Base-by-base conservation (phyloP, 2,113 vertebrate genomes). In the Rhinolophus sinicus region DNA sequence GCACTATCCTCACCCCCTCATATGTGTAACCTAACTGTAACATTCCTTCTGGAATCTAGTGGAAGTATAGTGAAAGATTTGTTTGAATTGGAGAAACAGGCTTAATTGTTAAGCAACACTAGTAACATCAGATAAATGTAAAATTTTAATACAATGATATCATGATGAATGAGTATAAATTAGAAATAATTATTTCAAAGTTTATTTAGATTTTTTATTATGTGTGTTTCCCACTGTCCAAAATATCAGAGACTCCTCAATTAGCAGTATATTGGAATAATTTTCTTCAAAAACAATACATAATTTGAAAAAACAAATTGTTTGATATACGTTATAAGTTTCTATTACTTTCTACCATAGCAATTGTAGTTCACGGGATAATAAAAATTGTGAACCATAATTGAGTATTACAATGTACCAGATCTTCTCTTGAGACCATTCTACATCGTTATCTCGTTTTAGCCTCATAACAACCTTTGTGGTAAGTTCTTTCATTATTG, bases 281-380 rank as follows among this genome's bases (percentile, higher is more conserved):
- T 95, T 93, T 95, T 83, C 10, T 22, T 87, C 22, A 80, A 64
- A 52, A 90, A 62, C 13, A 72, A 78, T 62, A 40, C 12, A 12
- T 62, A 44, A 80, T 50, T 95, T 80, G 52, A 92, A 84, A 95
- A 88, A 81, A 15, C 21, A 75, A 84, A 73, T 14, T 81, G 14
- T 0, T n/a, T 22, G 6, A 81, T 19, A 12, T 58, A 2, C 33
- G 70, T 33, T 77, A 18, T 73, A 50, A 64, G 58, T 56, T 35
- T 62, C 56, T 44, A 69, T 50, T 50, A 73, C 6, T 62, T 86
- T 72, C 81, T 82, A 72, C 28, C 28, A 47, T 38, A 47, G 54
- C 40, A 21, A 10, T n/a, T 60, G 40, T 77, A 72, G 12, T 8
- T 69, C 40, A 92, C 40, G 3, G 24, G 12, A 58, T 85, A 38